phyloP scores from a whole-genome alignment of 2,888 invertebrate genomes.

The Uropetala carovei region DNA sequence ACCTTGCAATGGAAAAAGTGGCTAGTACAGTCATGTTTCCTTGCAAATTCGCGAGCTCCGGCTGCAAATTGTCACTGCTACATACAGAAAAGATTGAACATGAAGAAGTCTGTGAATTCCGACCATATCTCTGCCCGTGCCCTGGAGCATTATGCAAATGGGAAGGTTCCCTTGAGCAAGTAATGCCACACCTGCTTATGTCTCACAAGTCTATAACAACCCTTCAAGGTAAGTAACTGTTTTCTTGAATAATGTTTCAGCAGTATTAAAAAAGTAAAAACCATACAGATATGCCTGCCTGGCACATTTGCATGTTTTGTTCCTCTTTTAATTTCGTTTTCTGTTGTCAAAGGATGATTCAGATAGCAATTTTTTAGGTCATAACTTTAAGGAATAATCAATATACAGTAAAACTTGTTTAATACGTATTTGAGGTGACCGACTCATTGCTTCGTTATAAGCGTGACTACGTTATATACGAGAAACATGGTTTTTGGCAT shows the following conservation, averaged over 20 bases:
- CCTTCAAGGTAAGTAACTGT: constrained; percentile 83
- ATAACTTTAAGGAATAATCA: too few species aligned
- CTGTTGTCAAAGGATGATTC: too few species aligned
- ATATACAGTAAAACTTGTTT: too few species aligned
- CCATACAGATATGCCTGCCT: background rate
- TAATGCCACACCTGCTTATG: constrained; percentile 98
- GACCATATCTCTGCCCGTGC: constrained; percentile 99
- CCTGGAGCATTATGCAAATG: constrained; percentile 99
- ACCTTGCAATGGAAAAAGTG: constrained; percentile 99
- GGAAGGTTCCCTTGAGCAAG: constrained; percentile 98
- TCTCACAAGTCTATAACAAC: constrained; percentile 99
- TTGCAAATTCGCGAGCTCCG: constrained; percentile 97
- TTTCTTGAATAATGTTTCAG: background rate
- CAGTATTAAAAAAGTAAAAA: background rate
- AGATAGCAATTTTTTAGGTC: too few species aligned
- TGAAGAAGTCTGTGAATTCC: constrained; percentile 98
- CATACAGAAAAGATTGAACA: constrained; percentile 99
- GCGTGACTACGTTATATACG: too few species aligned
- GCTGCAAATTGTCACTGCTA: constrained; percentile 93
- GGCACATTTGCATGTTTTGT: background rate
- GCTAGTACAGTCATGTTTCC: constrained; percentile 99
- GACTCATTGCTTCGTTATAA: too few species aligned
- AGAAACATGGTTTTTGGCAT: too few species aligned
- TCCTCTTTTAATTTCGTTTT: background rate
- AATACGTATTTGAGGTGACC: too few species aligned